These are phyloP conservation scores for Proales similis DNA, from an alignment of 1,140 invertebrate species.

Conservation along the genomic window DNA sequence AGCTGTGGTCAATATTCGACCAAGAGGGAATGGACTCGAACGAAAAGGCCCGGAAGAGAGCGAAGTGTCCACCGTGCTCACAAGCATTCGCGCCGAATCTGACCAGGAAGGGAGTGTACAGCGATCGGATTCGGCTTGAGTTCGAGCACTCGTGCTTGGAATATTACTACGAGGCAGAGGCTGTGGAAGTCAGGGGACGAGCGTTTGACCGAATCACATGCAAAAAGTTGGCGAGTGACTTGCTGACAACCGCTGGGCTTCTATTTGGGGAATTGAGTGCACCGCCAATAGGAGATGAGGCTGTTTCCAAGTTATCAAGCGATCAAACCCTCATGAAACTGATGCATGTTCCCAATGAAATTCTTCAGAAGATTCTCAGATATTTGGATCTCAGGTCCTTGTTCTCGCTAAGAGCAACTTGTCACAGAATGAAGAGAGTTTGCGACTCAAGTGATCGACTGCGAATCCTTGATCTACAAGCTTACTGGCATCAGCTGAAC, in stretches of 20 bases:
- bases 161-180: constrained; percentile 82
- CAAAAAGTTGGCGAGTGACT: constrained; percentile 4
- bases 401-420: constrained; percentile 56
- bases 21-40: constrained; percentile 59
- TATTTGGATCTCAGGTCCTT: constrained; percentile 71
- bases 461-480: constrained; percentile 64
- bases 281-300: too few relatives aligned
- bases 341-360: constrained; percentile 59
- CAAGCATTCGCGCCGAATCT: constrained; percentile 1
- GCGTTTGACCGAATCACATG: neutral
- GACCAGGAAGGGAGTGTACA: constrained; percentile 2
- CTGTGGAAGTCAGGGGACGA: constrained; percentile 65
- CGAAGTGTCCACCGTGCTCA: neutral
- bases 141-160: constrained; percentile 70
- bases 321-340: constrained; percentile 42
- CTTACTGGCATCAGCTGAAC: constrained; percentile 50
- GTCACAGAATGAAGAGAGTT: constrained; percentile 66
- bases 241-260: too few relatives aligned
- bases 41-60: constrained; percentile 52
- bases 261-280: too few relatives aligned
- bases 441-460: constrained; percentile 69
- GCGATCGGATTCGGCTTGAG: constrained; percentile 66
- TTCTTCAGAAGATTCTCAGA: constrained; percentile 64
- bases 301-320: too few relatives aligned
- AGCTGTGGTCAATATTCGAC: constrained; percentile 66